phyloP scores from a whole-genome alignment of 2,888 invertebrate species.

The Hirtodrosophila confusa region DNA sequence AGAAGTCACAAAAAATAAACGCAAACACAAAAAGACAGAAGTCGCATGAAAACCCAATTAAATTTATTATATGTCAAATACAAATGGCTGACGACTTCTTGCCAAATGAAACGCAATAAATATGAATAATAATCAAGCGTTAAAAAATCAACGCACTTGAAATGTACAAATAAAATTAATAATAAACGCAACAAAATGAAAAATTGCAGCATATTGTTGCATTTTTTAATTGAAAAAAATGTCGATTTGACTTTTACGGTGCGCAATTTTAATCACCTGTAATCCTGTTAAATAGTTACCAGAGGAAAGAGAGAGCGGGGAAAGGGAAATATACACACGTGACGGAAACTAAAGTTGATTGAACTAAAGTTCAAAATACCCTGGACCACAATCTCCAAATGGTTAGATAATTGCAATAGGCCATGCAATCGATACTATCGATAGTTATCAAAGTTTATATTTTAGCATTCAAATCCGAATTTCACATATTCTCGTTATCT shows the following conservation, averaged over 20 bases:
- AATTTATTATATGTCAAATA: constrained; percentile 62
- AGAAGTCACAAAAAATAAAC: constrained; percentile 18
- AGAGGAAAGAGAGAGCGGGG: not conserved
- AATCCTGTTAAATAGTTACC: constrained; percentile 43
- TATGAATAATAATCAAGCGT: constrained; percentile 61
- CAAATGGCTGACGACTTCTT: constrained; percentile 26
- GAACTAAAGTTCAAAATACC: constrained; percentile 34
- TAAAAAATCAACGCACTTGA: constrained; percentile 21
- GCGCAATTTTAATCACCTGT: constrained; percentile 69
- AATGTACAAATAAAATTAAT: constrained; percentile 8
- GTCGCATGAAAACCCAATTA: constrained; percentile 54
- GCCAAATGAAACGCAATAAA: constrained; percentile 50
- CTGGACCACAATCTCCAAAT: not conserved
- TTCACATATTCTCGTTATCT: too few relatives aligned
- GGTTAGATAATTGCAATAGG: too few relatives aligned
- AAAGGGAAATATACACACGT: not conserved
- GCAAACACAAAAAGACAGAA: constrained; percentile 20
- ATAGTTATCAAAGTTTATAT: too few relatives aligned
- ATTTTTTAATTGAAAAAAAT: constrained; percentile 59
- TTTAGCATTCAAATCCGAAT: too few relatives aligned
- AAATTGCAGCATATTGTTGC: constrained; percentile 25
- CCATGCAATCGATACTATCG: too few relatives aligned
- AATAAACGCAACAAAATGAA: constrained; percentile 10
- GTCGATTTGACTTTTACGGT: constrained; percentile 61
- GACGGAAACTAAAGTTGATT: constrained; percentile 23